A percentile compares a stretch with the other conserved stretches of the same genome.
Conservation (phyloP, 2,797 vertebrate genomes). For the Poeciliopsis infans region DNA sequence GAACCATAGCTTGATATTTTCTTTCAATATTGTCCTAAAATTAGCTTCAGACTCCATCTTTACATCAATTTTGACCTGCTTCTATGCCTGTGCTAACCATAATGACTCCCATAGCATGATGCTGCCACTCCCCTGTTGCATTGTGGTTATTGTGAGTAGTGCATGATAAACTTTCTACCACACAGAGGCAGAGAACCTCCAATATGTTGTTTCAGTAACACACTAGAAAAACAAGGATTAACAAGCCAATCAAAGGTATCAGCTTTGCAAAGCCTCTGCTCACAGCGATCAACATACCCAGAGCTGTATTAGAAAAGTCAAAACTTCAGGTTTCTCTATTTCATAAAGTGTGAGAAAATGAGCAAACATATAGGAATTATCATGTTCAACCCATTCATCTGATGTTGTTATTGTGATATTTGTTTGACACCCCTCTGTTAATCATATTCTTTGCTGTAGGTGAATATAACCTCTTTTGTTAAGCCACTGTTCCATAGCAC, state of each 20-base stretch:
- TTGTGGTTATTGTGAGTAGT: background rate
- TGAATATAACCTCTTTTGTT: background rate
- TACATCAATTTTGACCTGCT: background rate
- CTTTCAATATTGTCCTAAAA: background rate
- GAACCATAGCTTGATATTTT: background rate
- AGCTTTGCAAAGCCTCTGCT: background rate
- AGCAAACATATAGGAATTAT: slow-evolving; percentile 5
- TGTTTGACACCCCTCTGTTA: slow-evolving; percentile 12
- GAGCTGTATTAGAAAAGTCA: background rate
- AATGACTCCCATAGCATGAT: background rate
- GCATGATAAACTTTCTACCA: background rate
- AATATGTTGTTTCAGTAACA: background rate
- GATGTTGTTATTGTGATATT: background rate
- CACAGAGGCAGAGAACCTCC: background rate
- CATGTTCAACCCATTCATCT: slow-evolving; percentile 2
- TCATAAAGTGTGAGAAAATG: slow-evolving; percentile 5
- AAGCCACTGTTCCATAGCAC: background rate
- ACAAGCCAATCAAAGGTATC: background rate
- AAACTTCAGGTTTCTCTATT: slow-evolving; percentile 6
- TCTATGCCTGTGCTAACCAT: background rate
- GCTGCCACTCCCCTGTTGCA: background rate
- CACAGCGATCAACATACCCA: background rate
- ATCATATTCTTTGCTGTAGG: background rate
- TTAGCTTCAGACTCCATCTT: background rate
- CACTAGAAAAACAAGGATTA: background rate